Evolutionary conservation across 2,888 invertebrate genomes (phyloP), one percentile per base, ranked within the genome.

Genomic region (Drosophila yooni): DNA sequence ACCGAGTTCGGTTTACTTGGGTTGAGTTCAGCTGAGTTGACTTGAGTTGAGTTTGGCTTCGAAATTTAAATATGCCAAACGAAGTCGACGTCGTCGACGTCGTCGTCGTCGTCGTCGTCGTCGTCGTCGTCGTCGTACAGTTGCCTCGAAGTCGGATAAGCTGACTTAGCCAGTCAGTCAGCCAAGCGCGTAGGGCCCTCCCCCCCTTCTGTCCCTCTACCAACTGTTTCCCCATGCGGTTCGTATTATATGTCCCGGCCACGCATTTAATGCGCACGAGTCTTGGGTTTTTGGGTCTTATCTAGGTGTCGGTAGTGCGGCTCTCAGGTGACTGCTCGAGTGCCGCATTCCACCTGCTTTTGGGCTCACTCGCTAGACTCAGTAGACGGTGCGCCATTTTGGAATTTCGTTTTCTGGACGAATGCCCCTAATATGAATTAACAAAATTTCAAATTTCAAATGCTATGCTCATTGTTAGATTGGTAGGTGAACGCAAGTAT

Each of bases 401-500:
- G 69, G 81, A 88, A 85, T 85, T 85, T 88, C 74, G 87, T 86
- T 87, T 87, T 87, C 89, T 87, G 87, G 89, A 84, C 87, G 87
- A 87, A 87, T 87, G 87, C 87, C 72, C 62, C 84, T 82, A 88
- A 88, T 87, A 84, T 88, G 87, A 88, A 87, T 87, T 81, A 88
- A 86, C 82, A 82, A 74, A 74, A 67, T 64, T 73, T 57, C 31
- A 63, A 73, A 81, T 86, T 82, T 78, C 61, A 79, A 87, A 84
- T 84, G 82, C 82, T 81, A 88, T 83, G 88, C 89, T 84, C 73
- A 88, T 85, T 88, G 85, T 88, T 88, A 70, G 74, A 21, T 72
- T 69, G 68, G 73, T 51, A 57, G 50, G 62, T 63, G 7, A 46
- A 46, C 46, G 25, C 46, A 46, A 31, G 64, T 64, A 61, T 65